Percentiles rank a stretch among this genome's conserved stretches.
Evolutionary conservation across 2,888 invertebrate genomes (phyloP).

Genomic region (Drosophila peninsularis): DNA sequence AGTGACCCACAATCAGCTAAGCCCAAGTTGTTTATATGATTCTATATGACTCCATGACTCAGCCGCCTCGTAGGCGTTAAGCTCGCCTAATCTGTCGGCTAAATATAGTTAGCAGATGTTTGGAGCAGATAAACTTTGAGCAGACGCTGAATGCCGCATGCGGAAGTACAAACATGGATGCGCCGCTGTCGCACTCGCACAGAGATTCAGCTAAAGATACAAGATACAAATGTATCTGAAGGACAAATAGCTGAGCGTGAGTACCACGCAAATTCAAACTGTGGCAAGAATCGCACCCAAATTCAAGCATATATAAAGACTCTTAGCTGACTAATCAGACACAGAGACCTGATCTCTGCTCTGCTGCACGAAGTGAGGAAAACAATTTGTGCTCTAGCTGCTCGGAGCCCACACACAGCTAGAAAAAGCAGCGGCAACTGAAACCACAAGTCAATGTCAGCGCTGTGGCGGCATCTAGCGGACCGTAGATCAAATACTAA

Average conservation of each 20-base stretch:
- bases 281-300: conserved; percentile 73
- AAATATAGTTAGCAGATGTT: conserved; percentile 67
- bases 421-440: conserved; percentile 54
- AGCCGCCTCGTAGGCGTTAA: conserved; percentile 49
- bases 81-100: conserved; percentile 54
- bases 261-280: conserved; percentile 60
- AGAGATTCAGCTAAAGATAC: conserved; percentile 7
- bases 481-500: conserved; percentile 30
- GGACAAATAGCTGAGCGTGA: conserved; percentile 60
- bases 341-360: conserved; percentile 41
- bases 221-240: conserved; percentile 61
- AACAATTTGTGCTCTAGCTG: conserved; percentile 64
- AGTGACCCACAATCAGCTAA: conserved; percentile 1
- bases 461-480: conserved; percentile 69
- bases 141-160: conserved; percentile 44
- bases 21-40: conserved; percentile 1
- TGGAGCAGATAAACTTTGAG: conserved; percentile 28
- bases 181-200: conserved; percentile 43
- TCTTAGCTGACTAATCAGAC: conserved; percentile 65
- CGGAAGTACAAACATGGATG: conserved; percentile 66
- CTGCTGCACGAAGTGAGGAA: conserved; percentile 62
- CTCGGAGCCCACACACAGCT: conserved; percentile 75
- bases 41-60: conserved; percentile 27
- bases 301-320: conserved; percentile 5
- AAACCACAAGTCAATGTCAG: conserved; percentile 83